A percentile compares a stretch with the other conserved stretches of the same genome.
Conservation (phyloP, 2,797 vertebrate genomes). For the Myripristis jacobus region DNA sequence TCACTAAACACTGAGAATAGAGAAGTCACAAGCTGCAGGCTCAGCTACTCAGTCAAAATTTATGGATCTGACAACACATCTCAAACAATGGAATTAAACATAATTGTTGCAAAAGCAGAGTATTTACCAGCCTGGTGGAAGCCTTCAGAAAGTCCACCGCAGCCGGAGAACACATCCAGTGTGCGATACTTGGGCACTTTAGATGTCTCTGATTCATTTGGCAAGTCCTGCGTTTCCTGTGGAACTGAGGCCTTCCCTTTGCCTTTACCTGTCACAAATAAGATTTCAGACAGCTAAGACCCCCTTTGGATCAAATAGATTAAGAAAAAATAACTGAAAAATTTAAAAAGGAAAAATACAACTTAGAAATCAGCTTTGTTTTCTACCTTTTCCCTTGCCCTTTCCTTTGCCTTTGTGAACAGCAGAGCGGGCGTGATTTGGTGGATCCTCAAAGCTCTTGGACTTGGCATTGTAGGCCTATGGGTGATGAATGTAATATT, state of each 20-base stretch:
- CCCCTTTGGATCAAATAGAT: not conserved
- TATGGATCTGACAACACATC: too few relatives aligned
- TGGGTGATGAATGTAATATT: not conserved
- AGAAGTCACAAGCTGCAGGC: too few relatives aligned
- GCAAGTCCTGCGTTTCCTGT: constrained; percentile 81
- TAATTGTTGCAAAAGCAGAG: not conserved
- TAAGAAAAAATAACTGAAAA: too few relatives aligned
- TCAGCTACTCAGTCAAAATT: too few relatives aligned
- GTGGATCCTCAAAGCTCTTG: constrained; percentile 96
- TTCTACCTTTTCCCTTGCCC: constrained; percentile 95
- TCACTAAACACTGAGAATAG: too few relatives aligned
- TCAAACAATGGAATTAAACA: too few relatives aligned
- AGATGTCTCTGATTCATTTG: constrained; percentile 62
- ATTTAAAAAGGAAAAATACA: not conserved
- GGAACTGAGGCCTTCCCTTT: constrained; percentile 81
- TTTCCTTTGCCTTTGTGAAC: constrained; percentile 94
- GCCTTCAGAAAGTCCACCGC: constrained; percentile 95
- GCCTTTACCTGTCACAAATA: constrained; percentile 86
- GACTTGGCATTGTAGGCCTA: constrained; percentile 94
- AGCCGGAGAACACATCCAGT: constrained; percentile 96
- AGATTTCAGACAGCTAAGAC: not conserved
- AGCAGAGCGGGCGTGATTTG: constrained; percentile 92
- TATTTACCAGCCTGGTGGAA: constrained; percentile 94
- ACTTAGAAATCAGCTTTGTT: too few relatives aligned
- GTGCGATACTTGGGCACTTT: constrained; percentile 88